Evolutionary conservation across 1,140 invertebrate species (phyloP), one percentile per base, ranked within the genome.

Genomic region (Adelges cooleyi): DNA sequence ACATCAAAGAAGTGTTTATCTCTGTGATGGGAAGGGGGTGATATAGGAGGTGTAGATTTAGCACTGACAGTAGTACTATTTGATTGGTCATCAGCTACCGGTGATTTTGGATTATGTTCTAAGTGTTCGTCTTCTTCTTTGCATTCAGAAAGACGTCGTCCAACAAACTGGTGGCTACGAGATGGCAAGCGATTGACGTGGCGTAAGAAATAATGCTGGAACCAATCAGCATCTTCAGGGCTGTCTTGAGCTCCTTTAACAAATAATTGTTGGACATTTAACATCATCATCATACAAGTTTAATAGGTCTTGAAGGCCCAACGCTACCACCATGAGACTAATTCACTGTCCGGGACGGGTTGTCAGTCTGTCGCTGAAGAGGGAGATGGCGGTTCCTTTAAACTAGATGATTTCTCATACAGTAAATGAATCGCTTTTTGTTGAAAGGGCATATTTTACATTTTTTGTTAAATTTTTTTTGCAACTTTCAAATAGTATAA

Each of bases 1-100:
- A 82, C 83, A 73, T 89, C 87, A 71, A 89, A 89, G 76, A 87
- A 90, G 66, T 83, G 79, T 68, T 85, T 85, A 73, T 89, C 86
- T 38, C 86, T 77, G 74, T 89, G 87, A 38, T 85, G 84, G 23
- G 59, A 70, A 59, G 27, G 68, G 25, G 69, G 70, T 38, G 68
- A 69, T 27, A 69, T 70, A 6, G 71, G 67, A 25, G 75, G 74
- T 5, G 72, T 68, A 56, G 56, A 62, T 33, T 62, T 62, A 29
- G 56, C 25, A 48, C 42, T 62, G 22, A 48, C 44, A 13, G 27
- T 46, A 62, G 56, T 67, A 52, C 10, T 42, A 50, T 11, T 51
- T 22, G 23, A 22, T 25, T 20, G 51, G 15, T 69, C 62, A 9
- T 62, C 56, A 33, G 18, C 46, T 6, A 62, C 25, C 46, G 27